Evolutionary conservation across 2,797 vertebrate genomes (phyloP), one percentile per base, ranked within the genome.

Genomic region (Enteromius paludinosus): DNA sequence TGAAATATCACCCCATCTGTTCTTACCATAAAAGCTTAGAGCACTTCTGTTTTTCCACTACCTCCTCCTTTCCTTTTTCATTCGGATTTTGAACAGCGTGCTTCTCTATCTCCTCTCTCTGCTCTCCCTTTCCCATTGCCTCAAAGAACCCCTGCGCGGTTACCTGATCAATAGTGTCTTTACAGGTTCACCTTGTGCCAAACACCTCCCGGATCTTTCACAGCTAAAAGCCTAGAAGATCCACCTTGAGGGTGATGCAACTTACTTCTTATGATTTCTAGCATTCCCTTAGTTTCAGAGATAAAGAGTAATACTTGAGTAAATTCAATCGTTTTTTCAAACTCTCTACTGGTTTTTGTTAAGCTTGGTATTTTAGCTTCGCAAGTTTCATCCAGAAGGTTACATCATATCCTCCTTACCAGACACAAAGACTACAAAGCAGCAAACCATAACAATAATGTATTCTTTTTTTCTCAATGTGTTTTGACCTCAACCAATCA

Each of bases 151-250:
- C 59, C 72, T 62, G 86, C 79, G 47, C 85, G 68, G 88, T 82
- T 79, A 87, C 71, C 62, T 80, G 85, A 90, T 91, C 89, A 86
- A 91, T 89, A 85, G 17, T 11, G 1, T 82, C 59, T 82, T 77
- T 9, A 30, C 76, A 65, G 73, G 79, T 82, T 61, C 73, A 70
- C 10, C 28, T 47, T 54, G 43, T 73, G 18, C 30, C 43, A 8
- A 56, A 86, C 77, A 83, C 49, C 33, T 62, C 79, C 71, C 54
- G 38, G 61, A 14, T 45, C 72, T 45, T 79, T 56, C 43, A 72
- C 49, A 71, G 35, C 52, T 66, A 52, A 54, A 30, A 12, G 62
- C 47, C 71, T 84, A 69, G 18, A 81, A 45, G 62, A 81, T 64
- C 4, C 43, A 5, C 56, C 69, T 23, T 23, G 20, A 71, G 65